Conservation (phyloP, 2,888 invertebrate species). For the Rhamphomyia laevipes region DNA sequence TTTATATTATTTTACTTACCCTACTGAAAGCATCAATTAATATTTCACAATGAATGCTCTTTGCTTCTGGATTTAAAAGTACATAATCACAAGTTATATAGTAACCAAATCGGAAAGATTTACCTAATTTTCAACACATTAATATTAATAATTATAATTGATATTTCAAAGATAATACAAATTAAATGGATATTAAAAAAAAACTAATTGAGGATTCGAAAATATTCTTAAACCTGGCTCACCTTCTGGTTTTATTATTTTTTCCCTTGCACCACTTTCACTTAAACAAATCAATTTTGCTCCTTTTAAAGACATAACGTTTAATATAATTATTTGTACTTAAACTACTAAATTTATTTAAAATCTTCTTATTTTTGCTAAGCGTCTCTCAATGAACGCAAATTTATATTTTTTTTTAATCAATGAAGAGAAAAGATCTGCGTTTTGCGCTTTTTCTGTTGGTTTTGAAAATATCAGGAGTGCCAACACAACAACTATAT, state of each 20-base stretch:
- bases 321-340: not conserved
- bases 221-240: not conserved
- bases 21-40: conserved; percentile 32
- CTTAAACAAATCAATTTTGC: conserved; percentile 26
- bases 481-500: too few species aligned
- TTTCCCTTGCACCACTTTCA: conserved; percentile 12
- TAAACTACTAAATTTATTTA: not conserved
- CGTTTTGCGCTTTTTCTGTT: not conserved
- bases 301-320: conserved; percentile 28
- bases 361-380: too few species aligned
- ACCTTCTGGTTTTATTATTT: conserved; percentile 1
- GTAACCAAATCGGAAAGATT: conserved; percentile 29
- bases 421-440: not conserved
- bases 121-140: conserved; percentile 19
- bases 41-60: conserved; percentile 30
- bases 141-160: conserved; percentile 15
- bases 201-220: conserved; percentile 1
- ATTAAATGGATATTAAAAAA: too few species aligned
- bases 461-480: not conserved
- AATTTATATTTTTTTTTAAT: too few species aligned
- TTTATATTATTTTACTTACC: conserved; percentile 23
- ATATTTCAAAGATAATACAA: too few species aligned
- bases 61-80: conserved; percentile 22
- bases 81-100: conserved; percentile 27
- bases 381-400: not conserved